Conservation (phyloP, 2,113 vertebrate species). For the Hippocampus zosterae region DNA sequence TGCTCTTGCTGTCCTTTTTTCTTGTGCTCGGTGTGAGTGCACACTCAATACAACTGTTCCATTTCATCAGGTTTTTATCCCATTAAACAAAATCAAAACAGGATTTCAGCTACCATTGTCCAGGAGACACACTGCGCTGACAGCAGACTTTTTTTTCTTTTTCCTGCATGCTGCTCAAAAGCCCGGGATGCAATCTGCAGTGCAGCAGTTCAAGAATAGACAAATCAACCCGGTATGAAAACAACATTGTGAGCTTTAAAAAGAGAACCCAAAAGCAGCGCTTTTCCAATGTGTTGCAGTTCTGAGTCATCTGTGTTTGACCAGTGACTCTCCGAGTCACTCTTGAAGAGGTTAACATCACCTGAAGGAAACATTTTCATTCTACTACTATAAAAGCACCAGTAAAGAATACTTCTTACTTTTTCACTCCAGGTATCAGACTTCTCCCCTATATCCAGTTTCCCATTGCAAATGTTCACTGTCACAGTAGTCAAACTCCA, state of each 20-base stretch:
- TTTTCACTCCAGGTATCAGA: too few relatives aligned
- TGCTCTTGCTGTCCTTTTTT: constrained; percentile 2
- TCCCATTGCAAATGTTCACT: too few relatives aligned
- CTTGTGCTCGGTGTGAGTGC: constrained; percentile 11
- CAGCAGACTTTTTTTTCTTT: constrained; percentile 45
- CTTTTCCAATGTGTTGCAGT: constrained; percentile 46
- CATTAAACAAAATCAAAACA: constrained; percentile 48
- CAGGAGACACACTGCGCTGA: constrained; percentile 54
- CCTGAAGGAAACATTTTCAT: constrained; percentile 54
- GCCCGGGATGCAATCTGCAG: constrained; percentile 47
- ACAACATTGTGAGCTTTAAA: constrained; percentile 40
- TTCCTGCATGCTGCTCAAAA: constrained; percentile 53
- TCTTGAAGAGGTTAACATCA: constrained; percentile 48
- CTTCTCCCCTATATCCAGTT: too few relatives aligned
- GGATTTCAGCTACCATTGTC: constrained; percentile 56
- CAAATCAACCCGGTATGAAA: constrained; percentile 44
- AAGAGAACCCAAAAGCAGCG: constrained; percentile 45
- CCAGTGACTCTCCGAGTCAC: constrained; percentile 56
- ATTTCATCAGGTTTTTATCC: constrained; percentile 66
- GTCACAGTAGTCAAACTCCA: too few relatives aligned
- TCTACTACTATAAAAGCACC: background rate
- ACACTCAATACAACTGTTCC: constrained; percentile 51
- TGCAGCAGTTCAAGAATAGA: constrained; percentile 45
- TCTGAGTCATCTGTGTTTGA: constrained; percentile 57
- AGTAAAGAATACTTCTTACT: background rate